These are phyloP conservation scores for Stictocephala bisonia DNA, from an alignment of 2,888 invertebrate genomes.

Conservation along the genomic window DNA sequence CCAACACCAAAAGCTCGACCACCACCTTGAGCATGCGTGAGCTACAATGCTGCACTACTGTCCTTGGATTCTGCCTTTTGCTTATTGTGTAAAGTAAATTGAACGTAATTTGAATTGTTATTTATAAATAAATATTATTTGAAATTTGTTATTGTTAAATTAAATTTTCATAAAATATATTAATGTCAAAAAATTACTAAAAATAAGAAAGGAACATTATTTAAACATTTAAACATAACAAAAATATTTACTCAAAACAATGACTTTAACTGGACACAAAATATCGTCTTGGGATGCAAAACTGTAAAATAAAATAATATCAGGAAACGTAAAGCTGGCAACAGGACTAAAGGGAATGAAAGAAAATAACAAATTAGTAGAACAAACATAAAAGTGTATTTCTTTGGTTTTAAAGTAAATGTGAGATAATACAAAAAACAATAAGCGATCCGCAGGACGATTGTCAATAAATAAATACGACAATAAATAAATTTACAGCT, in stretches of 20 bases:
- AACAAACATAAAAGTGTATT: conserved; percentile 51
- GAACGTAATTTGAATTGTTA: too few species aligned
- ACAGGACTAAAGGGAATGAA: conserved; percentile 35
- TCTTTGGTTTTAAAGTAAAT: conserved; percentile 49
- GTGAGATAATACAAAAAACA: conserved; percentile 47
- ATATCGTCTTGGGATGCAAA: too few species aligned
- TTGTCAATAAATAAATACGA: conserved; percentile 51
- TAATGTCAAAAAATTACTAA: not conserved
- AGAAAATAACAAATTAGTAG: conserved; percentile 44
- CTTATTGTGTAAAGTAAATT: too few species aligned
- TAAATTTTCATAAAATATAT: not conserved
- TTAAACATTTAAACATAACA: too few species aligned
- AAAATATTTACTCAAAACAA: too few species aligned
- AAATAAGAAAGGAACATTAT: too few species aligned
- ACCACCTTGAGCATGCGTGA: too few species aligned
- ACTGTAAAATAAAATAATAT: conserved; percentile 22
- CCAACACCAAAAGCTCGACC: conserved; percentile 37
- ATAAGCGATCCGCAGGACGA: conserved; percentile 39
- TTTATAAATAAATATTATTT: too few species aligned
- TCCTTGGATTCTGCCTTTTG: too few species aligned
- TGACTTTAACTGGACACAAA: too few species aligned
- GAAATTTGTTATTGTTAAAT: conserved; percentile 18
- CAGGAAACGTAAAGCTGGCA: conserved; percentile 18
- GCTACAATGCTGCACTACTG: conserved; percentile 35
- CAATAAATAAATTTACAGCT: conserved; percentile 46